Evolutionary conservation across 2,797 vertebrate species (phyloP).

Genomic region (Hapalemur alaotrensis): DNA sequence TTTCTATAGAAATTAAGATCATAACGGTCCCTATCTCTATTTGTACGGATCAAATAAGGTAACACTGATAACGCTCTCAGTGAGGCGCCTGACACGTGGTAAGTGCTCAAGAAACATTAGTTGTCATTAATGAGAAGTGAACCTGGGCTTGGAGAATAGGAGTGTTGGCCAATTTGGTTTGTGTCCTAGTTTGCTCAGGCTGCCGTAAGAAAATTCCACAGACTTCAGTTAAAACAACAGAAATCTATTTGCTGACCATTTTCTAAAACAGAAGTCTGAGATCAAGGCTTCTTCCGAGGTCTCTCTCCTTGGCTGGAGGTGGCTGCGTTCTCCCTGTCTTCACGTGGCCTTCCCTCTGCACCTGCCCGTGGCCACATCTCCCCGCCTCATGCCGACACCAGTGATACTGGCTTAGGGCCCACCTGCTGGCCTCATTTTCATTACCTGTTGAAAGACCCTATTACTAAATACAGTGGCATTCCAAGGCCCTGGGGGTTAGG

Average conservation of each 20-base stretch:
- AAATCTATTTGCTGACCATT: neutral
- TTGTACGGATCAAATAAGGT: neutral
- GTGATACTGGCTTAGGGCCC: neutral
- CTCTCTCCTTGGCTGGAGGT: neutral
- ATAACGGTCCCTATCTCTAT: neutral
- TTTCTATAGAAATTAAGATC: neutral
- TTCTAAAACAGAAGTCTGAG: neutral
- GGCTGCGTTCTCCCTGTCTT: neutral
- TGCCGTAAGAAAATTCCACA: neutral
- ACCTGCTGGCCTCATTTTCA: neutral
- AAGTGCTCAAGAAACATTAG: neutral
- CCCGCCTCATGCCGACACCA: neutral
- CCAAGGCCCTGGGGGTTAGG: neutral
- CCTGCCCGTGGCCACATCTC: neutral
- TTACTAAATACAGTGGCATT: neutral
- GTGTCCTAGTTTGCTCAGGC: neutral
- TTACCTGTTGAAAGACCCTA: neutral
- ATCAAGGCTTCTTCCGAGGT: neutral
- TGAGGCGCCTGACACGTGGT: neutral
- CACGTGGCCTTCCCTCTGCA: neutral
- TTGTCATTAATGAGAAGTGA: neutral
- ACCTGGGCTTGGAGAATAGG: neutral
- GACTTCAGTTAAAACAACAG: neutral
- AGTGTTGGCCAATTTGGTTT: neutral
- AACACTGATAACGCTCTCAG: neutral